A percentile compares a stretch with the other conserved stretches of the same genome.
Evolutionary conservation across 2,113 vertebrate genomes (phyloP).

Genomic region (Aegithalos caudatus): DNA sequence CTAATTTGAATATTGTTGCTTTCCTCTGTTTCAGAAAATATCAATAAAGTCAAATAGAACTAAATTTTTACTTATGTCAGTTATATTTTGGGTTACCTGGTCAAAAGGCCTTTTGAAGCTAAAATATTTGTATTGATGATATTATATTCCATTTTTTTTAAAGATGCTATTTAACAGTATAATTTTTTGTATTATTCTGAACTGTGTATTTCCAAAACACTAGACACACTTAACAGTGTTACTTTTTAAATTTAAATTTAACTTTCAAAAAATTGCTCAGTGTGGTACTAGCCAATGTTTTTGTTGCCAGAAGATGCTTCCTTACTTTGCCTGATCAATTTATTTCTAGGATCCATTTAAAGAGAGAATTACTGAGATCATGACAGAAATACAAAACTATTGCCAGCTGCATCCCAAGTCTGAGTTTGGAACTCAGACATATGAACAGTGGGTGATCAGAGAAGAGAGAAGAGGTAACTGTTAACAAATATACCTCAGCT

Average conservation of each 20-base stretch:
- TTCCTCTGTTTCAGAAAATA: background rate
- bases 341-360: slow-evolving; percentile 90
- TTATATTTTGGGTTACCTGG: background rate
- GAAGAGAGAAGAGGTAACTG: slow-evolving; percentile 83
- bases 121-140: background rate
- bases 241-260: background rate
- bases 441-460: slow-evolving; percentile 91
- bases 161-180: background rate
- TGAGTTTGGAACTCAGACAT: slow-evolving; percentile 88
- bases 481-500: background rate
- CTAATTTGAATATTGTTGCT: background rate
- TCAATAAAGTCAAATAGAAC: background rate
- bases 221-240: background rate
- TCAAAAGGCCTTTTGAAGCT: background rate
- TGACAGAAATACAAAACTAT: slow-evolving; percentile 84
- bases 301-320: background rate
- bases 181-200: background rate
- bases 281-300: background rate
- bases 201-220: background rate
- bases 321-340: background rate
- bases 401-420: slow-evolving; percentile 75
- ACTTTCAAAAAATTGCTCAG: background rate
- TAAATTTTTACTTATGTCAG: background rate
- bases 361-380: slow-evolving; percentile 84
- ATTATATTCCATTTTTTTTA: background rate